Evolutionary conservation across 2,797 vertebrate genomes (phyloP), one percentile per base, ranked within the genome.

Genomic region (Chaenodraco wilsoni): DNA sequence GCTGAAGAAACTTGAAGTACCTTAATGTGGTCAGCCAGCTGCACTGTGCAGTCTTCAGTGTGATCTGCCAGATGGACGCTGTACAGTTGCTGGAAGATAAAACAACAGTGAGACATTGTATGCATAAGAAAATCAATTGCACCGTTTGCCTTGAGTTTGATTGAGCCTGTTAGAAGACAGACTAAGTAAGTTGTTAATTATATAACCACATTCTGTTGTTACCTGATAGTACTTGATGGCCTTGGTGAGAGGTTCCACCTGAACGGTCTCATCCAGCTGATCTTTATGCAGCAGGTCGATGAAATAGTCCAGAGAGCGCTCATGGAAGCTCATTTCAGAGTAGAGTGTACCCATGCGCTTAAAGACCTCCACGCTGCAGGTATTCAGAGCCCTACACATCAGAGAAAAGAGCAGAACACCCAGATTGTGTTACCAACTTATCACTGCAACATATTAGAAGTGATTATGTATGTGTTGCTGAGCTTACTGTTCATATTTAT

Each of bases 191-290:
- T 12, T 52, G 3, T 44, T 33, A 5, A 44, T 31, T 50, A 52
- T 68, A 50, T 51, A 74, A 54, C 10, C 6, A 0, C 51, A 17
- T 55, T 17, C 17, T 41, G 16, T n/a, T 40, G 15, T 74, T 88
- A 99, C 97, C 97, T 99, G 98, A 76, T 99, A 98, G 91, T 98
- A 99, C 72, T 98, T 98, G 92, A 99, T 97, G 87, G 98, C 96
- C 87, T 98, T 98, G 63, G 97, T 98, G 71, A 99, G 95, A 0
- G 96, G 97, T 79, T 98, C 97, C 82, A 99, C 97, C 0, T 98
- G 97, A 71, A 99, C 96, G 0, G 97, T 99, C 94, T 99, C 98
- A 0, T 99, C 98, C 63, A 99, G 94, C 90, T 98, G 97, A 88
- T 99, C 98, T 91, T 97, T 98, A 91, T 98, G 96, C 62, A 99